A percentile compares a stretch with the other conserved stretches of the same genome.
These are phyloP conservation scores for Nasonia longicornis DNA, from an alignment of 1,140 invertebrate species.

Conservation along the genomic window DNA sequence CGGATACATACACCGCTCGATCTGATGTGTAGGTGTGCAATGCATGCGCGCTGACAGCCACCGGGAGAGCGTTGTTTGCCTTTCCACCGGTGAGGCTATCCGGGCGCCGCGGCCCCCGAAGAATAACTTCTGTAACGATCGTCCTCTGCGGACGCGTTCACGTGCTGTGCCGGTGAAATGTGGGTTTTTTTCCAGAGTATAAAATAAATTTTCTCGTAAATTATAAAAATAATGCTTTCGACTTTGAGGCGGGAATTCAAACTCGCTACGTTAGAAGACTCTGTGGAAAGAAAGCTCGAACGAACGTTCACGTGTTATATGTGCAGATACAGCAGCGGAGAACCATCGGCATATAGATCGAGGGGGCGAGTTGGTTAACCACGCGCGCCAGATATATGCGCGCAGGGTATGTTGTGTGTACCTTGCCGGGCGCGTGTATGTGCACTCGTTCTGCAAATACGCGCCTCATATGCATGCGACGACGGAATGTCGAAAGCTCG, in stretches of 20 bases:
- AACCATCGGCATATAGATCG: background rate
- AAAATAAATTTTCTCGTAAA: too few relatives aligned
- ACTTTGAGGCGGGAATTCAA: too few relatives aligned
- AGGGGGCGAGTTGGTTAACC: slow-evolving; percentile 16
- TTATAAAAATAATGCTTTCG: too few relatives aligned
- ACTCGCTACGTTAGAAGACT: too few relatives aligned
- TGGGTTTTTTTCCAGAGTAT: background rate
- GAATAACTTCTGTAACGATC: slow-evolving; percentile 59
- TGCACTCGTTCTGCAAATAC: slow-evolving; percentile 40
- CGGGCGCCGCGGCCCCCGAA: slow-evolving; percentile 45
- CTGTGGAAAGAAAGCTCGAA: too few relatives aligned
- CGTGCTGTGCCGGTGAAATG: too few relatives aligned
- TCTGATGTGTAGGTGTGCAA: background rate
- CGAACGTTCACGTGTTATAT: background rate
- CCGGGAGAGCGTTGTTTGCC: slow-evolving; percentile 57
- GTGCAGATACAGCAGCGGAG: background rate
- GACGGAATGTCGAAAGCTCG: slow-evolving; percentile 6
- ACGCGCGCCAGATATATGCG: background rate
- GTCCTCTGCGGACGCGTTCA: background rate
- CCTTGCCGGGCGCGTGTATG: slow-evolving; percentile 6
- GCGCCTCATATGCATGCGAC: slow-evolving; percentile 19
- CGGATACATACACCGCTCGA: background rate
- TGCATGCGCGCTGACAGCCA: slow-evolving; percentile 22
- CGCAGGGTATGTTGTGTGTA: slow-evolving; percentile 10
- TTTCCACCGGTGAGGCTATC: slow-evolving; percentile 53